Conservation (phyloP, 64 coral and sea anemone species). For the Pocillopora damicornis region DNA sequence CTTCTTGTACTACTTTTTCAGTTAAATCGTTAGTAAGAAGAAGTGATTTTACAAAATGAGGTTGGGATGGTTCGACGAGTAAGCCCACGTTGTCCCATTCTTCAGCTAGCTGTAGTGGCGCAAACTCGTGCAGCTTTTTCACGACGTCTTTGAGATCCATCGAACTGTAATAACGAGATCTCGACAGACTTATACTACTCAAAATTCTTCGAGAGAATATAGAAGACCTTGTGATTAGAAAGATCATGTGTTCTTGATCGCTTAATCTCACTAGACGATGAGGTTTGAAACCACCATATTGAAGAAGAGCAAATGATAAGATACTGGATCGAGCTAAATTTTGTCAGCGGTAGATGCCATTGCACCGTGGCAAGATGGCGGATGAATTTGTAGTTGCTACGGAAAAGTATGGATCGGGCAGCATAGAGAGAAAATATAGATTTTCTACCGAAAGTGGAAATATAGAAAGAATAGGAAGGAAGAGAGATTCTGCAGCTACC, state of each 20-base stretch:
- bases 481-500: constrained; percentile 36
- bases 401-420: constrained; percentile 79
- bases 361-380: constrained; percentile 71
- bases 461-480: constrained; percentile 48
- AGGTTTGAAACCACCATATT: neutral
- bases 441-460: constrained; percentile 71
- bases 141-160: constrained; percentile 93
- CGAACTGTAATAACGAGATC: neutral
- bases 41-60: constrained; percentile 73
- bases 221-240: neutral
- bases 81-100: constrained; percentile 97
- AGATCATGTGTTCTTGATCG: neutral
- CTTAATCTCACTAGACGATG: neutral
- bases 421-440: constrained; percentile 67
- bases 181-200: neutral
- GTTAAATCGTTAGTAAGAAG: constrained; percentile 93
- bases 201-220: neutral
- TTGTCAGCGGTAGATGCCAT: constrained; percentile 31
- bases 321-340: neutral
- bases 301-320: neutral
- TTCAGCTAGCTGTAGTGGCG: constrained; percentile 81
- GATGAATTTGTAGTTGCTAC: constrained; percentile 69
- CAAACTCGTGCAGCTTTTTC: constrained; percentile 64
- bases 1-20: constrained; percentile 83
- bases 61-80: constrained; percentile 76